Conservation (phyloP, 2,888 invertebrate genomes). For the Athalia rosae region DNA sequence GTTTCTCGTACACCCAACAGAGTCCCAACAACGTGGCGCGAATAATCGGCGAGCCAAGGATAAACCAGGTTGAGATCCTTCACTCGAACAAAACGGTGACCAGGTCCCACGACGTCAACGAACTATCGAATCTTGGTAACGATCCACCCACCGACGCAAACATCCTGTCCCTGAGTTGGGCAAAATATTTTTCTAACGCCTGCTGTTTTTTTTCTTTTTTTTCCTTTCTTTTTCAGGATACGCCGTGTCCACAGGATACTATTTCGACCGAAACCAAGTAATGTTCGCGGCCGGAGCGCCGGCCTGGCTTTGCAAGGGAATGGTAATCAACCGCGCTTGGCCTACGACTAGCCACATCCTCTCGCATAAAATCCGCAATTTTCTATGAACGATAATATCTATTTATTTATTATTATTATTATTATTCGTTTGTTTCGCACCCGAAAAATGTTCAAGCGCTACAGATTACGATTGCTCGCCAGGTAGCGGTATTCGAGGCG, state of each 20-base stretch:
- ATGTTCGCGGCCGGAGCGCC: slow-evolving; percentile 62
- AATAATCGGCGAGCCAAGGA: slow-evolving; percentile 58
- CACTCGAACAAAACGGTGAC: not conserved
- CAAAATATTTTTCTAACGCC: not conserved
- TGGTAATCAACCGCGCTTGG: not conserved
- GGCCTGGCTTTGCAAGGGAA: slow-evolving; percentile 51
- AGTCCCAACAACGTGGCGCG: slow-evolving; percentile 1
- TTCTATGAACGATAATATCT: not conserved
- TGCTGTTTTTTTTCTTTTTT: not conserved
- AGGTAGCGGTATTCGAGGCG: not conserved
- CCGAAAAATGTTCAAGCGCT: not conserved
- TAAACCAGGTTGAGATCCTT: slow-evolving; percentile 50
- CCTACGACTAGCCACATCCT: too few relatives aligned
- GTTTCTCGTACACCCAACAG: not conserved
- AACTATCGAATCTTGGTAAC: slow-evolving; percentile 57
- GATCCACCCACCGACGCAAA: not conserved
- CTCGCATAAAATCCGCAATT: not conserved
- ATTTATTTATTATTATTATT: too few relatives aligned
- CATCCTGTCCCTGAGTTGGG: not conserved
- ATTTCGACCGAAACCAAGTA: slow-evolving; percentile 55
- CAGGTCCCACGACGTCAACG: slow-evolving; percentile 44
- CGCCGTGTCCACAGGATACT: slow-evolving; percentile 61
- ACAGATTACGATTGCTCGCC: slow-evolving; percentile 1
- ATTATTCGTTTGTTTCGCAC: not conserved
- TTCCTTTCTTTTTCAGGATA: slow-evolving; percentile 58